Percentiles rank a stretch among this genome's conserved stretches.
Evolutionary conservation across 2,797 vertebrate genomes (phyloP).

Genomic region (Octomys mimax): DNA sequence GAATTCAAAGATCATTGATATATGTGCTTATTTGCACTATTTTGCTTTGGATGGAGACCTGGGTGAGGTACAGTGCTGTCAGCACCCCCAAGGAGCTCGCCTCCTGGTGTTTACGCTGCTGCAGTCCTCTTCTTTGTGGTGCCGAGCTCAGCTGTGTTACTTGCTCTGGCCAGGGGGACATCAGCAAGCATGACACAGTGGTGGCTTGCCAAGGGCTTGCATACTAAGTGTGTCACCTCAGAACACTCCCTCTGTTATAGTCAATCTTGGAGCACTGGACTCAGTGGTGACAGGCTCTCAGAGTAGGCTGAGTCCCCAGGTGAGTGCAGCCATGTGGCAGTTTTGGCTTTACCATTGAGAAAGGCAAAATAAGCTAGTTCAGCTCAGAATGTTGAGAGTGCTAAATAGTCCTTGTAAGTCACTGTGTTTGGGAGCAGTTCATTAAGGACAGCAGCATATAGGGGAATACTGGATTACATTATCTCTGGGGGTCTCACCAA

Average conservation of each 20-base stretch:
- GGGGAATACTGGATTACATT: slow-evolving; percentile 45
- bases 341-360: neutral
- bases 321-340: neutral
- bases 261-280: neutral
- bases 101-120: neutral
- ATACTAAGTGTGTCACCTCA: neutral
- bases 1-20: neutral
- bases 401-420: neutral
- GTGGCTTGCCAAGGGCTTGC: neutral
- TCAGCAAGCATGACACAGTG: neutral
- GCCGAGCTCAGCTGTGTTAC: neutral
- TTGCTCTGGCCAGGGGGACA: neutral
- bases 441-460: neutral
- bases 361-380: neutral
- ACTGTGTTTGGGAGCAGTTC: slow-evolving; percentile 6
- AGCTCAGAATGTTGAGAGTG: slow-evolving; percentile 20
- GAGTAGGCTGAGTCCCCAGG: neutral
- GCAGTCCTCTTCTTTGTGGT: neutral
- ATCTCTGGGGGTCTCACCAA: neutral
- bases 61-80: neutral
- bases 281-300: neutral
- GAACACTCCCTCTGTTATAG: neutral
- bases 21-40: neutral
- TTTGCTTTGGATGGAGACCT: neutral
- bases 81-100: fast-evolving